Percentiles rank a stretch among this genome's conserved stretches.
Conservation (phyloP, 2,888 invertebrate species). For the Papilio protenor region DNA sequence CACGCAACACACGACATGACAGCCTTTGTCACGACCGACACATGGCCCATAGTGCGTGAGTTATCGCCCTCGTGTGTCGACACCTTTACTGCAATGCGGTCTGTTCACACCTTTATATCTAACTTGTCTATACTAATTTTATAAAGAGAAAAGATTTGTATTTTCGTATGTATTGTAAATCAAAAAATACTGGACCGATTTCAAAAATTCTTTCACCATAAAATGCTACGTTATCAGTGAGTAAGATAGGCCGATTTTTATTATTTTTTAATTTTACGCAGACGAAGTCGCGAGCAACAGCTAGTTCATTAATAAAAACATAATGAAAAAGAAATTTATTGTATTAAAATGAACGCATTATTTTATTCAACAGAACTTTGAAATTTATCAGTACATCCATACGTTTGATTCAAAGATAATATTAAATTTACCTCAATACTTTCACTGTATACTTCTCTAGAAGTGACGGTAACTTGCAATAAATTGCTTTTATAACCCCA, state of each 20-base stretch:
- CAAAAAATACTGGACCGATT: no score
- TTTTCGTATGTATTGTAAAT: no score
- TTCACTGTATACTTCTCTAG: not conserved
- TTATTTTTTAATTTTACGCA: no score
- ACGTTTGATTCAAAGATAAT: not conserved
- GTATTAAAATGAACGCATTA: not conserved
- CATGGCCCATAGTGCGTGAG: slow-evolving; percentile 19
- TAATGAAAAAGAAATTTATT: not conserved
- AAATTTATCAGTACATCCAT: not conserved
- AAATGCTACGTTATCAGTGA: no score
- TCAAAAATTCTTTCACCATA: no score
- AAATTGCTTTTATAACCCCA: slow-evolving; percentile 4
- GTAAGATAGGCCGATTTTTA: no score
- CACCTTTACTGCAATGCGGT: slow-evolving; percentile 16
- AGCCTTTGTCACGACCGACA: slow-evolving; percentile 10
- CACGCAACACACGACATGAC: slow-evolving; percentile 55
- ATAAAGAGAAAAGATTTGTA: no score
- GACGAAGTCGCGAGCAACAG: no score
- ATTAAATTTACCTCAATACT: not conserved
- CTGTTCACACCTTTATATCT: slow-evolving; percentile 17
- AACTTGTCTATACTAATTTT: not conserved
- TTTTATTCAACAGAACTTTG: not conserved
- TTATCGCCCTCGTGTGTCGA: slow-evolving; percentile 13
- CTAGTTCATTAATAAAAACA: not conserved
- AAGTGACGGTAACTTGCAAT: not conserved